A percentile compares a stretch with the other conserved stretches of the same genome.
Conservation (phyloP, 30 jellyfish, hydroid and myxozoan species). For the Aurelia sp. region DNA sequence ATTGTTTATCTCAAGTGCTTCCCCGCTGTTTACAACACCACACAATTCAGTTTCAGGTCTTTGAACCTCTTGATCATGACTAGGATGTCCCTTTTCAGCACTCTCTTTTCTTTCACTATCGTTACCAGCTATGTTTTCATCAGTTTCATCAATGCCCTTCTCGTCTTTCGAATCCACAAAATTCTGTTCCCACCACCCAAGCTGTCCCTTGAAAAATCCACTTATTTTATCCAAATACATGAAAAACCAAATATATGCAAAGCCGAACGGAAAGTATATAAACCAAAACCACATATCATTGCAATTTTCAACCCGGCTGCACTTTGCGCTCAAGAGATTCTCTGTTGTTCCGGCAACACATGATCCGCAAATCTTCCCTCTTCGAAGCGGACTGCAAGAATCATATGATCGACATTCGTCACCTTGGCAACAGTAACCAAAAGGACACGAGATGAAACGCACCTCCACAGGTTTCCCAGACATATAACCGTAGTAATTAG, state of each 20-base stretch:
- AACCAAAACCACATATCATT: conserved; percentile 94
- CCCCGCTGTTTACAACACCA: not conserved
- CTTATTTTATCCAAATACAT: conserved; percentile 88
- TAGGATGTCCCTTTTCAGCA: not conserved
- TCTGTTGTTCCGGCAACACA: conserved; percentile 86
- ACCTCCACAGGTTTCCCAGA: conserved; percentile 73
- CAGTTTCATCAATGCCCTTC: not conserved
- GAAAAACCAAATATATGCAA: conserved; percentile 60
- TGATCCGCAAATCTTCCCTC: conserved; percentile 86
- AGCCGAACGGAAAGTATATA: conserved; percentile 77
- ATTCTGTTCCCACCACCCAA: conserved; percentile 78
- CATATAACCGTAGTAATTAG: conserved; percentile 87
- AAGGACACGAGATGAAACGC: conserved; percentile 87
- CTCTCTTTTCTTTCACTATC: not conserved
- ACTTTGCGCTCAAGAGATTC: conserved; percentile 79
- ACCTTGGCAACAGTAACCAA: conserved; percentile 92
- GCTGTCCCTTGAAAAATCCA: conserved; percentile 71
- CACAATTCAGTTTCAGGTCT: not conserved
- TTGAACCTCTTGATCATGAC: not conserved
- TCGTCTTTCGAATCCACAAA: not conserved
- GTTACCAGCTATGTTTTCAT: not conserved
- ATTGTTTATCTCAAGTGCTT: not conserved
- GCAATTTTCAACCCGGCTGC: conserved; percentile 68
- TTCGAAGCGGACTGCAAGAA: conserved; percentile 78
- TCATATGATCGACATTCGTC: conserved; percentile 67